Percentiles rank a stretch among this genome's conserved stretches.
phyloP scores from a whole-genome alignment of 2,888 invertebrate species.

The Andrena chrysosceles region DNA sequence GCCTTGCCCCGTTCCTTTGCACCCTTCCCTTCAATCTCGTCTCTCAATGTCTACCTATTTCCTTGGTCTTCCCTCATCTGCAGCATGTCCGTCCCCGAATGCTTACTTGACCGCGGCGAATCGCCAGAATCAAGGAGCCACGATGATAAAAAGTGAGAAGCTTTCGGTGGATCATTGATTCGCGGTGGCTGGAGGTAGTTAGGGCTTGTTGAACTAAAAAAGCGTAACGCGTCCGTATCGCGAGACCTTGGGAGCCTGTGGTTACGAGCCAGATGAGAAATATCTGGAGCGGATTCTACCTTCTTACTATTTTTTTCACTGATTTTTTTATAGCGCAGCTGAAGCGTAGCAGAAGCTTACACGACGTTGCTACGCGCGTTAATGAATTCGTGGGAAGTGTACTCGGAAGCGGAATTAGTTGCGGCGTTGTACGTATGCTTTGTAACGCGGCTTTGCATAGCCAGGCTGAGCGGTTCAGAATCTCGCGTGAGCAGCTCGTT shows the following conservation, averaged over 20 bases:
- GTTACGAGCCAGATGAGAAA: neutral
- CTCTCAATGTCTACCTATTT: too few relatives aligned
- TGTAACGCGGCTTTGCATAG: neutral
- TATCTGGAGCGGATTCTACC: neutral
- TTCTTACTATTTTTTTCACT: neutral
- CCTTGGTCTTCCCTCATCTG: too few relatives aligned
- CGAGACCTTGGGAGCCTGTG: constrained; percentile 14
- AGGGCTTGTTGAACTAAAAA: constrained; percentile 1
- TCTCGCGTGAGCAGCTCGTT: constrained; percentile 7
- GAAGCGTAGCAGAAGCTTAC: neutral
- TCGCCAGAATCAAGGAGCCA: neutral
- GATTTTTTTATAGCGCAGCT: too few relatives aligned
- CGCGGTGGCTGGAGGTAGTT: too few relatives aligned
- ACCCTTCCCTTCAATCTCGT: too few relatives aligned
- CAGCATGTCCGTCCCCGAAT: too few relatives aligned
- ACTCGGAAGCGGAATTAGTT: constrained; percentile 4
- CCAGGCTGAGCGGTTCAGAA: too few relatives aligned
- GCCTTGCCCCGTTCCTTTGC: neutral
- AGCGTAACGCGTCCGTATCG: neutral
- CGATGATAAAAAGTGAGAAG: neutral
- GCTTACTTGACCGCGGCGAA: neutral
- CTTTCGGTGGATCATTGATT: neutral
- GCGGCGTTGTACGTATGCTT: neutral
- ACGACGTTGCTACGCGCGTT: constrained; percentile 7
- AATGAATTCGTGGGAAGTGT: constrained; percentile 26